Conservation (phyloP, 2,113 vertebrate genomes). For the Sylvia atricapilla region DNA sequence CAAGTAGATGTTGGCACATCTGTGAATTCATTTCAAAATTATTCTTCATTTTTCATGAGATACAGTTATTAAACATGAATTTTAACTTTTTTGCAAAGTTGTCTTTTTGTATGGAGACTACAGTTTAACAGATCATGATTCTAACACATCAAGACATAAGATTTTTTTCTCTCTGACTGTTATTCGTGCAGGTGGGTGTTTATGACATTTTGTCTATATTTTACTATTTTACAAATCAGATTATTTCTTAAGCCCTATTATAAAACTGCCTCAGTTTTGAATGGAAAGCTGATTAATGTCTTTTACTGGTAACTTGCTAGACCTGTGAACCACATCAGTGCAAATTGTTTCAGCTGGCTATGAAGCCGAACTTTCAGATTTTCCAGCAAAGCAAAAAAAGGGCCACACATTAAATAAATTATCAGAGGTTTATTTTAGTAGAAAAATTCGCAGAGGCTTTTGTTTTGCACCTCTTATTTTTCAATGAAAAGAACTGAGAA, state of each 20-base stretch:
- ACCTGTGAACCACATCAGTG: background rate
- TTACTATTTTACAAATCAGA: background rate
- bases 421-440: background rate
- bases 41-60: background rate
- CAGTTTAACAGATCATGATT: accelerated
- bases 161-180: background rate
- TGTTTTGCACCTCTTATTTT: background rate
- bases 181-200: background rate
- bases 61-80: background rate
- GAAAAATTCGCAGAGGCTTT: background rate
- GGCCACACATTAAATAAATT: background rate
- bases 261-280: background rate
- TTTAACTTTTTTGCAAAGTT: background rate
- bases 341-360: background rate
- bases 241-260: background rate
- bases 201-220: background rate
- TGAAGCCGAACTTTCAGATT: background rate
- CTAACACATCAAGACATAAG: background rate
- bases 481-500: background rate
- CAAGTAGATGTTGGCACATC: accelerated
- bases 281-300: background rate
- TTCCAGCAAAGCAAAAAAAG: background rate
- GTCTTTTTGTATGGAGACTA: background rate
- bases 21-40: background rate
- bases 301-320: background rate